Percentiles rank a stretch among this genome's conserved stretches.
Evolutionary conservation across 2,797 vertebrate species (phyloP).

Genomic region (Jordanella pulchra): DNA sequence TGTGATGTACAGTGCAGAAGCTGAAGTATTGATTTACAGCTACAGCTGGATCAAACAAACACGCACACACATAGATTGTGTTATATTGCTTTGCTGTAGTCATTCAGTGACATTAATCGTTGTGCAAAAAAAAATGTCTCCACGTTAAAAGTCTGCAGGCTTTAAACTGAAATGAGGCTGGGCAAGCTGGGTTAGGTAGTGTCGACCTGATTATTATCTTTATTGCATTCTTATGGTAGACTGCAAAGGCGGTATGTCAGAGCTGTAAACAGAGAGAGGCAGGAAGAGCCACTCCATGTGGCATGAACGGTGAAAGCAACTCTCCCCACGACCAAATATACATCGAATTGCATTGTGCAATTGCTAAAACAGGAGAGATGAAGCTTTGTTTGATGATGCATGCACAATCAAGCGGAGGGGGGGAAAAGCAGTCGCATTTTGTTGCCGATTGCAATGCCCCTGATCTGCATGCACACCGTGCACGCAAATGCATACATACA

Average conservation of each 20-base stretch:
- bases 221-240: conserved; percentile 65
- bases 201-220: conserved; percentile 65
- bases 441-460: conserved; percentile 53
- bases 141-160: conserved; percentile 2
- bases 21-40: conserved; percentile 34
- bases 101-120: conserved; percentile 6
- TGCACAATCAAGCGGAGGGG: conserved; percentile 50
- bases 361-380: conserved; percentile 2
- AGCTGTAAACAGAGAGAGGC: conserved; percentile 62
- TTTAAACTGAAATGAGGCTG: conserved; percentile 28
- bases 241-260: conserved; percentile 73
- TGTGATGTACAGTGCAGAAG: conserved; percentile 27
- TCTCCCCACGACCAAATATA: conserved; percentile 44
- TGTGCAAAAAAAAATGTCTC: conserved; percentile 10
- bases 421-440: conserved; percentile 43
- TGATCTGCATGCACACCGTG: conserved; percentile 59
- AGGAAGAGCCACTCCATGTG: conserved; percentile 53
- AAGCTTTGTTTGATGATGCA: conserved; percentile 48
- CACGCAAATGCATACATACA: background rate
- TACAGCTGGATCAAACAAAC: conserved; percentile 34
- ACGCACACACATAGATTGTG: conserved; percentile 38
- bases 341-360: conserved; percentile 55
- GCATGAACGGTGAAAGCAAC: conserved; percentile 34
- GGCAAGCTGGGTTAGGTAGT: conserved; percentile 28
- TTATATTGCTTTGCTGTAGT: conserved; percentile 4